Evolutionary conservation across 2,113 vertebrate species (phyloP).

Genomic region (Harpagus bidentatus): DNA sequence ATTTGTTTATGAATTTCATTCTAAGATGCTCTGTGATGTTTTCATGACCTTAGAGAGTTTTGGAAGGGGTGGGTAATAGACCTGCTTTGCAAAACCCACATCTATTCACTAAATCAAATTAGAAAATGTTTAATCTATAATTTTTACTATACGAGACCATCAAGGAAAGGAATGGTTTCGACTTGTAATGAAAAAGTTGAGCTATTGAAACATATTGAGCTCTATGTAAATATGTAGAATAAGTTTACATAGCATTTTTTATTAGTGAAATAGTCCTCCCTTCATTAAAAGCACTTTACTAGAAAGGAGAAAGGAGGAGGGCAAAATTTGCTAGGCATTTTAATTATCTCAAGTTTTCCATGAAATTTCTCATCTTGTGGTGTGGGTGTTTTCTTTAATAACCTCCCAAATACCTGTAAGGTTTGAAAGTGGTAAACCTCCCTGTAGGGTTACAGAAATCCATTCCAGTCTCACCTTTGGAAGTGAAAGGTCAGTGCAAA

Average conservation of each 20-base stretch:
- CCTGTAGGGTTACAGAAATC: constrained; percentile 53
- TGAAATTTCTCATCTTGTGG: constrained; percentile 67
- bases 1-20: background rate
- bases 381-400: constrained; percentile 67
- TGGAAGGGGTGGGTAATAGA: background rate
- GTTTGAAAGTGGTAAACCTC: constrained; percentile 51
- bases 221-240: background rate
- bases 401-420: constrained; percentile 73
- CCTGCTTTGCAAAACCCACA: background rate
- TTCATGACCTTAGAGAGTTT: background rate
- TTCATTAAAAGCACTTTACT: background rate
- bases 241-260: background rate
- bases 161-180: background rate
- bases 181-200: background rate
- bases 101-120: background rate
- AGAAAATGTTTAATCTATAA: background rate
- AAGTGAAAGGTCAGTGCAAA: constrained; percentile 46
- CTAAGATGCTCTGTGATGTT: background rate
- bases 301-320: background rate
- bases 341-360: constrained; percentile 65
- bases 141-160: background rate
- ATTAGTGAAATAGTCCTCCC: background rate
- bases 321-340: constrained; percentile 1
- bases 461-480: constrained; percentile 72
- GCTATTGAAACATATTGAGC: background rate